These are phyloP conservation scores for Himalopsyche anomala DNA, from an alignment of 2,888 invertebrate species.

Conservation along the genomic window DNA sequence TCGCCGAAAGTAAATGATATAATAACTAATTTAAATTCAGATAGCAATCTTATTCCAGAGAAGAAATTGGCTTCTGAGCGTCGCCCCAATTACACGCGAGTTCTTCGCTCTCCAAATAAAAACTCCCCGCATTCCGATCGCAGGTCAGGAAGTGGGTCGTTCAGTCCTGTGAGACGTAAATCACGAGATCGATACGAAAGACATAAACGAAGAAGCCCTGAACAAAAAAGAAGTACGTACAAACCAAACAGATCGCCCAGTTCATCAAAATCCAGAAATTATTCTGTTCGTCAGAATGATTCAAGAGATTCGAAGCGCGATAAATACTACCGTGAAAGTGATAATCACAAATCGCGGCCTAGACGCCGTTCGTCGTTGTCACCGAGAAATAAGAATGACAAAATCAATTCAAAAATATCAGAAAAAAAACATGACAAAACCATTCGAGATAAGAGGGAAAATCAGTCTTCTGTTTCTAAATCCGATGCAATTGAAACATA, in stretches of 20 bases:
- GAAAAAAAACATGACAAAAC: conserved; percentile 29
- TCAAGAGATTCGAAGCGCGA: neutral
- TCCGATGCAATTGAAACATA: conserved; percentile 11
- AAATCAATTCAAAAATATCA: neutral
- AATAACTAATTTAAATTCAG: neutral
- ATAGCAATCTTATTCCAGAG: neutral
- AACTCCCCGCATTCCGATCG: neutral
- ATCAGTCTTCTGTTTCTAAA: neutral
- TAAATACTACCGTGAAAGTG: neutral
- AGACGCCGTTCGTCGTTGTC: neutral
- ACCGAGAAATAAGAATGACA: neutral
- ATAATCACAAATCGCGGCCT: neutral
- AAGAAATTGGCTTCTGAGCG: neutral
- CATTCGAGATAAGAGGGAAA: neutral
- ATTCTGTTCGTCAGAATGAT: neutral
- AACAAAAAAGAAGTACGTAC: neutral
- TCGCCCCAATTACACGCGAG: conserved; percentile 7
- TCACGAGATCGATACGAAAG: neutral
- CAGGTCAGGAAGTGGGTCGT: neutral
- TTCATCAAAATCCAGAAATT: neutral
- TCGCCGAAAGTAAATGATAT: neutral
- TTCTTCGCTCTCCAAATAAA: conserved; percentile 32
- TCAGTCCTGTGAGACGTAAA: neutral
- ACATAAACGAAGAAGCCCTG: neutral
- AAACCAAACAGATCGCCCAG: neutral